phyloP scores from a whole-genome alignment of 2,113 vertebrate species.

The Capreolus pygargus region DNA sequence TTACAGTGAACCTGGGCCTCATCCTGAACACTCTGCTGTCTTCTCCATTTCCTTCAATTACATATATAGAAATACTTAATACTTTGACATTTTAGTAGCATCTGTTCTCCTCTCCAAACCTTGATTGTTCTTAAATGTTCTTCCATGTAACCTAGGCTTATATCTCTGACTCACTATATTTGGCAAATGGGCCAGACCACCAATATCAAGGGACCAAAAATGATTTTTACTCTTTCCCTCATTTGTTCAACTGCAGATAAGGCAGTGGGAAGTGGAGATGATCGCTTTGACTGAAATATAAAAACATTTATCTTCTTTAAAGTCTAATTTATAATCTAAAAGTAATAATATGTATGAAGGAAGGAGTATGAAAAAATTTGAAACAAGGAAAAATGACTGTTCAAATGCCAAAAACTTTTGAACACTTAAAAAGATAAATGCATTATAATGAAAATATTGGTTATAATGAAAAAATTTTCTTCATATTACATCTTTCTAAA shows the following conservation, averaged over 20 bases:
- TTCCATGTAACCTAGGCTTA: constrained; percentile 75
- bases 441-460: background rate
- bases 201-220: constrained; percentile 82
- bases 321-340: constrained; percentile 83
- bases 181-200: constrained; percentile 86
- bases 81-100: constrained; percentile 69
- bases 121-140: constrained; percentile 73
- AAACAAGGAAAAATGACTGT: constrained; percentile 4
- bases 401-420: constrained; percentile 29
- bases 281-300: constrained; percentile 71
- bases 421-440: background rate
- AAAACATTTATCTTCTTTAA: constrained; percentile 81
- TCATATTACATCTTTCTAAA: background rate
- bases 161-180: constrained; percentile 84
- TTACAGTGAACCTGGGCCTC: constrained; percentile 84
- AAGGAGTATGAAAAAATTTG: constrained; percentile 77
- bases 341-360: constrained; percentile 72
- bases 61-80: constrained; percentile 83
- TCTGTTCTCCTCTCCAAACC: constrained; percentile 9
- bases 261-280: constrained; percentile 75
- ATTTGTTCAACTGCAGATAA: constrained; percentile 86
- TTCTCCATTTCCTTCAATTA: constrained; percentile 86
- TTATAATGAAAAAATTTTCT: background rate
- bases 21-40: constrained; percentile 85
- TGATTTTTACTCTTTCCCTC: constrained; percentile 86